phyloP scores from a whole-genome alignment of 2,797 vertebrate genomes.

The Epinephelus malabaricus region DNA sequence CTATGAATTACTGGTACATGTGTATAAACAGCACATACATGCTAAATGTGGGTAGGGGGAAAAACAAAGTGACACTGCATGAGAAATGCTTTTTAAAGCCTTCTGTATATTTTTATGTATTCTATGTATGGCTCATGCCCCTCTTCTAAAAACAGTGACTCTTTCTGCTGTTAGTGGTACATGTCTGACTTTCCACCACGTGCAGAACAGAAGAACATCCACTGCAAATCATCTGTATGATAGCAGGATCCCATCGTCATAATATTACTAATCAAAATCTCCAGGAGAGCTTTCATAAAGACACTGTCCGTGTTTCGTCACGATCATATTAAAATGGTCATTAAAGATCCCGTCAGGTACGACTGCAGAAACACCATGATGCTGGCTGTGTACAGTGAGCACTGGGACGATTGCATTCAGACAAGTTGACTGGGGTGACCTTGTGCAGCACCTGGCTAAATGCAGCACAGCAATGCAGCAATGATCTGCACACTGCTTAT shows the following conservation, averaged over 20 bases:
- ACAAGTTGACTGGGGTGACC: slow-evolving; percentile 60
- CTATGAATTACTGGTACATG: too few relatives aligned
- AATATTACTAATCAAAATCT: background rate
- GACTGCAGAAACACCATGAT: background rate
- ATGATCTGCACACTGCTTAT: slow-evolving; percentile 48
- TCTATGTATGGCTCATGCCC: background rate
- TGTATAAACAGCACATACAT: background rate
- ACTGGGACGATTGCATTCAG: slow-evolving; percentile 31
- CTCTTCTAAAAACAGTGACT: background rate
- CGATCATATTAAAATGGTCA: too few relatives aligned
- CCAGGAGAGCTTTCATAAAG: too few relatives aligned
- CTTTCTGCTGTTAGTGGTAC: background rate
- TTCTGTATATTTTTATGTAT: background rate
- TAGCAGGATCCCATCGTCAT: background rate
- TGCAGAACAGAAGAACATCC: background rate
- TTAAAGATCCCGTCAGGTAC: background rate
- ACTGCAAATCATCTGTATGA: background rate
- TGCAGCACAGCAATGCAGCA: slow-evolving; percentile 63
- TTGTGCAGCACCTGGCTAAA: slow-evolving; percentile 67
- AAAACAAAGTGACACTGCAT: background rate
- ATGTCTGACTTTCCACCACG: background rate
- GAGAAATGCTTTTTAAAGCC: background rate
- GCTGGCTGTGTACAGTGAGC: background rate
- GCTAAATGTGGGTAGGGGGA: background rate
- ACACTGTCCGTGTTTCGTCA: background rate